phyloP scores from a whole-genome alignment of 2,113 vertebrate species.

The Columba livia region DNA sequence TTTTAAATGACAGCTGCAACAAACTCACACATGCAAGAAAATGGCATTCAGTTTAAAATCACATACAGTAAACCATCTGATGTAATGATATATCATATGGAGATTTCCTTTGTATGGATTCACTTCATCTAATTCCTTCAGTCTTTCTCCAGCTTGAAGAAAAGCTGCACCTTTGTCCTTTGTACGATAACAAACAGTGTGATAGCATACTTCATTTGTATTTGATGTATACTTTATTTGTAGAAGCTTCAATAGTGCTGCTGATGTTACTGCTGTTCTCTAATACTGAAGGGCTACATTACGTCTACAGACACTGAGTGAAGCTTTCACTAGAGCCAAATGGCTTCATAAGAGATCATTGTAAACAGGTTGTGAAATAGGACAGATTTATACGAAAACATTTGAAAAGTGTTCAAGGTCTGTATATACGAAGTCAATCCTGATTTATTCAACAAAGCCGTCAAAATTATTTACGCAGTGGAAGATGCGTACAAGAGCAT shows the following conservation, averaged over 20 bases:
- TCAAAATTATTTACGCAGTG: slow-evolving; percentile 7
- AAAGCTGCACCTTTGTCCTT: background rate
- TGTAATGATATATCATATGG: background rate
- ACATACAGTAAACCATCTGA: background rate
- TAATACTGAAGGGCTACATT: background rate
- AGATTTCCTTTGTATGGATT: background rate
- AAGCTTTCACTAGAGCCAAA: background rate
- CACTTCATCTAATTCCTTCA: background rate
- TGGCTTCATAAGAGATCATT: background rate
- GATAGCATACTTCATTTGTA: background rate
- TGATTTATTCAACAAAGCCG: slow-evolving; percentile 26
- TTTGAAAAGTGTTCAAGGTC: slow-evolving; percentile 18
- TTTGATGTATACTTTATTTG: background rate
- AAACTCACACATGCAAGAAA: background rate
- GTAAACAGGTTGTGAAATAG: slow-evolving; percentile 6
- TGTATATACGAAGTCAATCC: background rate
- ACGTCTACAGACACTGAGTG: background rate
- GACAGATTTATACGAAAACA: slow-evolving; percentile 17
- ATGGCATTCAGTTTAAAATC: background rate
- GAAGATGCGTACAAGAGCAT: background rate
- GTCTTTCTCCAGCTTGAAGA: background rate
- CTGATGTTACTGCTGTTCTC: background rate
- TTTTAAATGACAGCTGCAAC: background rate
- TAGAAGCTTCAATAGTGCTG: background rate
- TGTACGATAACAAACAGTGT: background rate